Evolutionary conservation across 2,797 vertebrate genomes (phyloP), one percentile per base, ranked within the genome.

Genomic region (Salarias fasciatus): DNA sequence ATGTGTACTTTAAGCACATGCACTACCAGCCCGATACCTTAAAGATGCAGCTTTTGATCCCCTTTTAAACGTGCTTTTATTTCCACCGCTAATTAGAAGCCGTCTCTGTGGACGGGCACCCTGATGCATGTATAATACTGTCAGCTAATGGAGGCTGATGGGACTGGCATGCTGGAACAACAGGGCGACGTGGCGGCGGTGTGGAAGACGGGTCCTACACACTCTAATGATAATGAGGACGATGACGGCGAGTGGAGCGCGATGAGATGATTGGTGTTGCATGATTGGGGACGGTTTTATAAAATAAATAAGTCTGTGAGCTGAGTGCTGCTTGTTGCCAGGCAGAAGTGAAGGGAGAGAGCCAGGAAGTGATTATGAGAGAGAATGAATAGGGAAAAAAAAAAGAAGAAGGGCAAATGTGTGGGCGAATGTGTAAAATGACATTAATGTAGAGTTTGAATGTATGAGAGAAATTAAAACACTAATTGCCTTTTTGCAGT

Each of bases 131-230:
- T 77, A 65, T 72, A 77, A 84, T 67, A 44, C 72, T 59, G 79
- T 63, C 64, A 66, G 37, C 41, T 87, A 87, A 88, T 77, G 69
- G 74, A 66, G 63, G 60, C 77, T 86, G 79, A 82, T 79, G 76
- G 82, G 63, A 48, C 35, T 69, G 57, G 54, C 24, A 44, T 46
- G 58, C 62, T 78, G 65, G 69, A 75, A 72, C 76, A 62, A 56
- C 52, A 50, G 28, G 47, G 51, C 75, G 72, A 67, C 48, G 69
- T 69, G 65, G 60, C 37, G 59, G 55, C 46, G 51, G 61, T 36
- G 62, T 69, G 79, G 79, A 81, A 82, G 77, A 84, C 43, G 53
- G 48, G 73, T 56, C 77, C 72, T 40, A 15, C 36, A 53, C 76
- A 76, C 64, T 60, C 24, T 15, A 45, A 57, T 42, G 58, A 36